Base-by-base conservation (phyloP, 2,888 invertebrate species). In the Volucella zonaria region DNA sequence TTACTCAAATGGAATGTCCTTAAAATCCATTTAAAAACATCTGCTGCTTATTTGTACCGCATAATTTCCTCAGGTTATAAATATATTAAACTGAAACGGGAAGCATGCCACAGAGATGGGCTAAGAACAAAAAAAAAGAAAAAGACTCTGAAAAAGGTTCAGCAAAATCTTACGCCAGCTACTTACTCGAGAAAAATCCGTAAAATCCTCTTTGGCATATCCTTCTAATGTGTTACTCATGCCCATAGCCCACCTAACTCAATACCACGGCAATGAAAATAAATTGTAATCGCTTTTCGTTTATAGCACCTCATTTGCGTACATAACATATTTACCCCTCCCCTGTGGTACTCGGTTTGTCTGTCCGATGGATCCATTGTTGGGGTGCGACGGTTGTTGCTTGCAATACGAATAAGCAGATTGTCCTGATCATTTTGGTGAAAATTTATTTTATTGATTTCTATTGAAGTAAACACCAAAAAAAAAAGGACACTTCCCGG, bases 261-360 rank as follows among this genome's bases (percentile, higher is more conserved):
- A 70, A 82, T 62, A 31, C 6, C 51, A n/a, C 11, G 73, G 64
- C 78, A 77, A 85, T 85, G 85, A 85, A 85, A 85, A 85, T 85
- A 85, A 85, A 85, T 85, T 81, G 85, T 81, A 85, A 85, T 85
- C 85, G 76, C 76, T 81, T 85, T 77, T 43, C 85, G 76, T 77
- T 85, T 85, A 77, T 81, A 80, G 85, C 85, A 81, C 76, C 85
- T 85, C 85, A 85, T 85, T 85, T 85, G 85, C 85, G 81, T 85
- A 49, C 40, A 47, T 56, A 77, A 49, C 40, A 47, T 56, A 77
- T 15, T 18, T 38, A 66, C 49, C 42, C n/a, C 1, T 18, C 49
- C 12, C 31, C 8, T 11, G 15, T 31, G 31, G 31, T 31, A 31
- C 31, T 31, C 31, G 31, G 6, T 31, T 31, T 31, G 15, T 10